A percentile compares a stretch with the other conserved stretches of the same genome.
Conservation (phyloP, 1,140 invertebrate genomes). For the Portunus trituberculatus region DNA sequence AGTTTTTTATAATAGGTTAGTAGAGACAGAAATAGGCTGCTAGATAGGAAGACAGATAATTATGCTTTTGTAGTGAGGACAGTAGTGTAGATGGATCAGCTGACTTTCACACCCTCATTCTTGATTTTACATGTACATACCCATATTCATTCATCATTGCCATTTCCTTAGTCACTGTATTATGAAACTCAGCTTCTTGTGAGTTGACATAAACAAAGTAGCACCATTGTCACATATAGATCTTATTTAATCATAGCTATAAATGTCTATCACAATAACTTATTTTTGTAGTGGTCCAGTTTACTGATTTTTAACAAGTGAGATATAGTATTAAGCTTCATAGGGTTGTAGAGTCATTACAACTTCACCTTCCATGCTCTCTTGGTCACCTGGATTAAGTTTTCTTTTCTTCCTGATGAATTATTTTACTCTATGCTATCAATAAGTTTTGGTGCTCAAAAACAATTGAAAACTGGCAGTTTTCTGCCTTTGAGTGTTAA, state of each 20-base stretch:
- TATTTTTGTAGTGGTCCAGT: neutral
- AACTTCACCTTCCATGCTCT: neutral
- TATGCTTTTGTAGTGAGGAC: neutral
- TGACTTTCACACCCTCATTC: neutral
- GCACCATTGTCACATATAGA: slow-evolving; percentile 10
- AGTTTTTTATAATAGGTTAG: neutral
- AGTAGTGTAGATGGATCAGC: slow-evolving; percentile 6
- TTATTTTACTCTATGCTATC: neutral
- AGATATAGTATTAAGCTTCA: neutral
- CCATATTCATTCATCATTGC: neutral
- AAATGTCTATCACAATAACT: neutral
- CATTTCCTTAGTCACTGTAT: slow-evolving; percentile 17
- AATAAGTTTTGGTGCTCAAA: neutral
- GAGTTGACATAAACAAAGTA: neutral
- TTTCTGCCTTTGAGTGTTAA: neutral
- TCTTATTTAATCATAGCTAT: slow-evolving; percentile 24
- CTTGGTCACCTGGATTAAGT: neutral
- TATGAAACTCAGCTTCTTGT: neutral
- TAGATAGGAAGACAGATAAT: neutral
- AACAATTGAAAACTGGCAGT: neutral
- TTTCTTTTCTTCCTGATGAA: neutral
- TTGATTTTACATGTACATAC: neutral
- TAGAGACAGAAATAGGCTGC: slow-evolving; percentile 8
- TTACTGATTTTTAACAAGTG: slow-evolving; percentile 13
- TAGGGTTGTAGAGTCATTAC: neutral